A percentile compares a stretch with the other conserved stretches of the same genome.
Evolutionary conservation across 1,140 invertebrate genomes (phyloP).

Genomic region (Listronotus oregonensis): DNA sequence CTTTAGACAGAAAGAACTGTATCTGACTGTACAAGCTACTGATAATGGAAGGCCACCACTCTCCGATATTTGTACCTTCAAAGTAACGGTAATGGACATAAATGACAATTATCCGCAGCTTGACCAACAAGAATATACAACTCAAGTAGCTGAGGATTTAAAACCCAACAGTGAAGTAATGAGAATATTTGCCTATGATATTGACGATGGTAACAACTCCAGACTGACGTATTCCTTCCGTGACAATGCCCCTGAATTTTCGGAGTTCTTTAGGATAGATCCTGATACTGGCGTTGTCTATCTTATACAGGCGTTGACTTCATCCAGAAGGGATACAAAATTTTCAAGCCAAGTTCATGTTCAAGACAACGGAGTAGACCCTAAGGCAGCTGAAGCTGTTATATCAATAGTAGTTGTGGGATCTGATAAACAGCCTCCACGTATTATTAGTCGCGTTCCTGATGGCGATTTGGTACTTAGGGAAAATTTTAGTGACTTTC

Average conservation of each 20-base stretch:
- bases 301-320: conserved; percentile 63
- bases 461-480: conserved; percentile 66
- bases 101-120: conserved; percentile 88
- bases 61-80: conserved; percentile 86
- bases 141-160: conserved; percentile 77
- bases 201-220: conserved; percentile 85
- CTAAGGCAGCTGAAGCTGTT: conserved; percentile 67
- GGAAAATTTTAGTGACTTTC: conserved; percentile 75
- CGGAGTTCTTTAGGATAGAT: conserved; percentile 78
- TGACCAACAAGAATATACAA: conserved; percentile 77
- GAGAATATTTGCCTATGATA: conserved; percentile 86
- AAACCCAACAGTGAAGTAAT: conserved; percentile 73
- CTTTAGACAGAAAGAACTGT: conserved; percentile 80
- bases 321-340: conserved; percentile 65
- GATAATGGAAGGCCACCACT: conserved; percentile 84
- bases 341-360: conserved; percentile 58
- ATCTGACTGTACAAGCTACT: conserved; percentile 78
- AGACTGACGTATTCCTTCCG: conserved; percentile 64
- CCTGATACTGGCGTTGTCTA: conserved; percentile 77
- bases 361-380: conserved; percentile 71
- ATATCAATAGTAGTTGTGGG: conserved; percentile 84
- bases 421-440: conserved; percentile 85
- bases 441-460: conserved; percentile 64
- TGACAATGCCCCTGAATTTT: conserved; percentile 57
- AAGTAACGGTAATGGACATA: conserved; percentile 83